Base-by-base conservation (phyloP, 2,113 vertebrate genomes). In the Rhynchomys soricoides region DNA sequence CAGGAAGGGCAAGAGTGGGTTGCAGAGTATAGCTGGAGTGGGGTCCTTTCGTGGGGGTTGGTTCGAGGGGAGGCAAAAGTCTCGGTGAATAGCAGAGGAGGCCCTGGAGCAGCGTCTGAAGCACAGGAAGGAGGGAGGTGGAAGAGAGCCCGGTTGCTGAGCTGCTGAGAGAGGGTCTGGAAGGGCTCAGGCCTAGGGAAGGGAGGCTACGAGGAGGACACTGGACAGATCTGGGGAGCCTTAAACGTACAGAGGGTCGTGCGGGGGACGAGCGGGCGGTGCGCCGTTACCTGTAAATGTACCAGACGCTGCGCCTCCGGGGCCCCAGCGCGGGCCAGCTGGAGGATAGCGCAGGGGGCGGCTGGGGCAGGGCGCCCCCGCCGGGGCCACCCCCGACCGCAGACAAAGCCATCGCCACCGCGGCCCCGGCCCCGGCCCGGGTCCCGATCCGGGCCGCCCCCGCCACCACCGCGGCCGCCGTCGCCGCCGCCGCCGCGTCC, bases 301-400 rank as follows among this genome's bases (percentile, higher is more conserved):
- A 99, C 99, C 99, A 99, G 98, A 99, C 98, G 98, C 99, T 99
- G 98, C 99, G 98, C 98, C 99, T 99, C 98, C 99, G 98, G 97
- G 99, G 99, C 98, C 99, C 99, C 97, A 99, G 98, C 97, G 99
- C 99, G 89, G 99, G 99, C 99, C 99, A 99, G 98, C 99, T 99
- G 98, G 99, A 99, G 98, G 99, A 99, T 97, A 99, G 99, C 98
- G 99, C 99, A 94, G 97, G 96, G 97, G 97, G 94, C 96, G 96
- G 96, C 98, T 99, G 99, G 96, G 97, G 98, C 95, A 98, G 96
- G 96, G 97, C 96, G 94, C 97, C 97, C 96, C 97, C 98, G 26
- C 87, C 79, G 66, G 97, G 96, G 96, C 96, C 97, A 98, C 98
- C 97, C 97, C 98, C 98, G 97, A 98, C 95, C 96, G 97, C 98